Evolutionary conservation across 2,888 invertebrate species (phyloP), one percentile per base, ranked within the genome.

Genomic region (Invenusta paracnida): DNA sequence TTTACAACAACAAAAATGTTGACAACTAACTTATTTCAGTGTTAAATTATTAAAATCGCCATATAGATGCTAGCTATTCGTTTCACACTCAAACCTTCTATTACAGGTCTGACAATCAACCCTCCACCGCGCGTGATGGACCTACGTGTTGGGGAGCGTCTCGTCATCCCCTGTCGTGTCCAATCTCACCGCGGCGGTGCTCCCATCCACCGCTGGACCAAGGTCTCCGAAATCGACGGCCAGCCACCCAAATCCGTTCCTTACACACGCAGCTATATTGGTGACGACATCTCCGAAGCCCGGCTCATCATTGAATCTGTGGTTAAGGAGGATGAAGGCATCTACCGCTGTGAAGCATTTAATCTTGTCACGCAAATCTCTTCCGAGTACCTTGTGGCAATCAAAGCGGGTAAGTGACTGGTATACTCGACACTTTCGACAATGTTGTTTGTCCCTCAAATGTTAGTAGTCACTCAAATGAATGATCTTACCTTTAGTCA

Each of bases 151-250:
- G 83, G 48, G 27, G 83, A 83, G n/a, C 29, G 48, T 30, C 2
- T 83, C n/a, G 2, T 11, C n/a, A 83, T 83, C 17, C 83, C 83
- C 1, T 83, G 83, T 30, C 30, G 31, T 23, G 83, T 48, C 2
- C 29, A 31, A 30, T 83, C 83, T 1, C n/a, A 30, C 83, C n/a
- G 83, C 29, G 83, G 83, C 1, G 83, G 83, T 2, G 48, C 28
- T 0, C 31, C 83, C 11, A 83, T 83, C 2, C 83, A 83, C 31
- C 2, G 27, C 29, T 83, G 83, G 83, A 83, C 30, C 48, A 83
- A 83, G 48, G 23, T 83, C 31, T 83, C 83, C 5, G 30, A 29
- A 30, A 1, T 27, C 11, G 48, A 2, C 31, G 48, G 48, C 11
- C n/a, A n/a, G n/a, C 11, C 48, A 11, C 48, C 48, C 17, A 5